These are phyloP conservation scores for Troides aeacus DNA, from an alignment of 2,888 invertebrate genomes.

Conservation along the genomic window DNA sequence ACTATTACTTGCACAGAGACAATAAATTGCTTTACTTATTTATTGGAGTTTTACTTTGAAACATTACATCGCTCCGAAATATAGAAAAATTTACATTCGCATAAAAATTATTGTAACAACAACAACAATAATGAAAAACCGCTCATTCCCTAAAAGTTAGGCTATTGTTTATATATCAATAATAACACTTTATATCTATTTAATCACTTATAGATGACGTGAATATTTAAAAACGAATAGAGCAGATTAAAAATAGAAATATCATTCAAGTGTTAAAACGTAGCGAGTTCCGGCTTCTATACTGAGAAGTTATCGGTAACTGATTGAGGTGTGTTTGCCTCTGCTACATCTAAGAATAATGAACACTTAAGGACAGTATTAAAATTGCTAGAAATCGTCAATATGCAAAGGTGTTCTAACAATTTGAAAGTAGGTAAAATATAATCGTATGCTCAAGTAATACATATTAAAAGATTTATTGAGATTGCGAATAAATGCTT, in stretches of 20 bases:
- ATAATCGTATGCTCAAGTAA: neutral
- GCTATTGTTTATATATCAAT: neutral
- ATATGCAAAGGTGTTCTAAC: conserved; percentile 2
- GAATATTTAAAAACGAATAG: neutral
- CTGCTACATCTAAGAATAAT: conserved; percentile 22
- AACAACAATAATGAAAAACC: too few species aligned
- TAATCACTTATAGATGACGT: neutral
- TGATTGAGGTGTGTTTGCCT: conserved; percentile 26
- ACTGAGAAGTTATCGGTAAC: conserved; percentile 22
- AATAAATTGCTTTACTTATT: neutral
- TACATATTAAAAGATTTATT: neutral
- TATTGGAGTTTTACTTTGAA: neutral
- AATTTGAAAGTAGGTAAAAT: neutral
- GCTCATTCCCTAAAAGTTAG: too few species aligned
- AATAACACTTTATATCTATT: neutral
- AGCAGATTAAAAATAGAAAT: neutral
- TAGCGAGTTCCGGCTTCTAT: conserved; percentile 21
- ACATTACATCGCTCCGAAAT: neutral
- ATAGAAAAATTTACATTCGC: neutral
- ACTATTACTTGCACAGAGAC: neutral
- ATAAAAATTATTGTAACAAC: too few species aligned
- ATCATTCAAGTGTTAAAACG: conserved; percentile 22
- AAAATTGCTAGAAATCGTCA: conserved; percentile 23
- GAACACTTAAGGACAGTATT: conserved; percentile 26
- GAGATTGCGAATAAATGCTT: neutral